Evolutionary conservation across 2,113 vertebrate species (phyloP), one percentile per base, ranked within the genome.

Genomic region (Noctilio leporinus): DNA sequence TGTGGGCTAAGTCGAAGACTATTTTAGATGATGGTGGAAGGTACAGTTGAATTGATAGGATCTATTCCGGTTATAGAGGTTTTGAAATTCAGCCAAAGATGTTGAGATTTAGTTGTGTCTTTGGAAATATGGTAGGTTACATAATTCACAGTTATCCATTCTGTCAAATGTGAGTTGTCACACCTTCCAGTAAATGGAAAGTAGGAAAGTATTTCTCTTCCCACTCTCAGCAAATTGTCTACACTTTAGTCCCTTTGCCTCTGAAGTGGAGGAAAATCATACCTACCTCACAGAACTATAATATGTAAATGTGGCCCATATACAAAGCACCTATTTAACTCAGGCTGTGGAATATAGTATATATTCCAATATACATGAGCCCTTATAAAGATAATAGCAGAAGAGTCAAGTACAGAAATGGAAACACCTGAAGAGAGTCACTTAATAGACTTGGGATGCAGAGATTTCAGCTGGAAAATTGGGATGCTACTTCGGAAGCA

Each of bases 391-490:
- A 89, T 80, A 81, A 20, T 70, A 38, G 20, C 40, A 65, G 12
- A 69, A 38, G 1, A 45, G 10, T 28, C 4, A 84, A 84, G 22
- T 38, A 70, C 15, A 83, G 45, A 88, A 75, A 94, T 16, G n/a
- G 64, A 83, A 96, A 96, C 10, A 88, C 75, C 94, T 72, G 57
- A 94, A 7, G 57, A 86, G 82, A 95, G 43, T 43, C 75, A 94
- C 76, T 89, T 94, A 95, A 96, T 96, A 82, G 95, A 67, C 83
- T 81, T 45, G 82, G 83, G 57, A 93, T 67, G 33, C 78, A 95
- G 59, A 91, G 69, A 95, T 87, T 87, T 95, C 86, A 94, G 33
- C 96, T 93, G 93, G 83, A 97, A 97, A 97, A 90, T 78, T 93
- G 80, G 76, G 93, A 90, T 76, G 65, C 72, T 92, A 87, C 89